Conservation (phyloP, 2,113 vertebrate genomes). For the Dasyurus viverrinus region DNA sequence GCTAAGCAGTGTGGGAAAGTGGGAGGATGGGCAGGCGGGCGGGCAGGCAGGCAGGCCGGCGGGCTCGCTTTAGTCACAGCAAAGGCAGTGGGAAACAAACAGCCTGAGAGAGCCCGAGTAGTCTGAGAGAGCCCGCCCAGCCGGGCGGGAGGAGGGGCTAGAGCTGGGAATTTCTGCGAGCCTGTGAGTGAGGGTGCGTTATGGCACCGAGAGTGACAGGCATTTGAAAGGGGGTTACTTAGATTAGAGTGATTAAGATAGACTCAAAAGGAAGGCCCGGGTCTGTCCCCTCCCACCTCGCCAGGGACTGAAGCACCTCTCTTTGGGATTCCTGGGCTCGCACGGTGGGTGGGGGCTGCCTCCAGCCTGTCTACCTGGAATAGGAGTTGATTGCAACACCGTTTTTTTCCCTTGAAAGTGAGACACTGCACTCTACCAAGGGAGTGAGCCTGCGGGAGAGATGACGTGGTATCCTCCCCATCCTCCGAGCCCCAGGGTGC, state of each 20-base stretch:
- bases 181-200: background rate
- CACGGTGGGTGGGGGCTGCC: background rate
- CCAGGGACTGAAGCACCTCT: background rate
- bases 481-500: background rate
- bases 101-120: slow-evolving; percentile 14
- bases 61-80: slow-evolving; percentile 50
- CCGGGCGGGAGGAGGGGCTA: background rate
- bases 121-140: background rate
- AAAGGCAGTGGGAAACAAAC: slow-evolving; percentile 23
- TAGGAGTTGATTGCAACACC: background rate
- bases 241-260: background rate
- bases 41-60: slow-evolving; percentile 29
- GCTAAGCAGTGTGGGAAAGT: slow-evolving; percentile 84
- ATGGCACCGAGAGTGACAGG: background rate
- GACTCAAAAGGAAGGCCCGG: background rate
- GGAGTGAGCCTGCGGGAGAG: background rate
- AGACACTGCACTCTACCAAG: background rate
- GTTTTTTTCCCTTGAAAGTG: background rate
- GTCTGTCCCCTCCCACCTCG: too few species aligned
- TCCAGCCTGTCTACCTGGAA: background rate
- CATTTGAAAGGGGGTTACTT: background rate
- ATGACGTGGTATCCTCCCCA: background rate
- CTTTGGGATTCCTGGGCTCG: background rate
- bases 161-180: background rate
- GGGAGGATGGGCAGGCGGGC: slow-evolving; percentile 78